Base-by-base conservation (phyloP, 2,113 vertebrate species). In the Pterocles orientalis region DNA sequence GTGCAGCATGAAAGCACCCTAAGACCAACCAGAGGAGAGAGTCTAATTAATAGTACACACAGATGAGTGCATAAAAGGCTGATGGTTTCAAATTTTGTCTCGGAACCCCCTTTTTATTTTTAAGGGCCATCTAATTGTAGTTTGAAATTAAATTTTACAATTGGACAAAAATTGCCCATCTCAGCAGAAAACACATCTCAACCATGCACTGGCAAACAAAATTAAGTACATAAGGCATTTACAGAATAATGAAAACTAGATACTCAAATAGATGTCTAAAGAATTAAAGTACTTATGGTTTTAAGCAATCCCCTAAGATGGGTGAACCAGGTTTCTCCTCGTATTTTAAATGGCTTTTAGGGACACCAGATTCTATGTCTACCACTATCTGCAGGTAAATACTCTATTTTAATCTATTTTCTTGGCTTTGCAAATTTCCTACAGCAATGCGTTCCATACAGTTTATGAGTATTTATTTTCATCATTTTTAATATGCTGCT, bases 71-170 rank as follows among this genome's bases (percentile, higher is more conserved):
- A 56, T 69, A 80, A 34, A 48, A 39, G 33, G 64, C 14, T 69
- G 29, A 29, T 41, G 21, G 13, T 10, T 76, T 43, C n/a, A 54
- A 62, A 86, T 24, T 62, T 58, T 3, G 2, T 23, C 51, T 57
- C n/a, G 85, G 61, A 70, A 66, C 1, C 1, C 1, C 1, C 2
- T 6, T 9, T 3, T 4, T 25, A 36, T 72, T 82, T 70, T 64
- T 26, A 50, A 78, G n/a, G 18, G 8, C 4, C 8, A 15, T 36
- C 17, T 66, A 53, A 53, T 10, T 58, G 8, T 16, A 68, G 16
- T 62, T 66, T 19, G 9, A 83, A 58, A 47, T 48, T 41, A 36
- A 58, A 77, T 80, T 86, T 80, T 54, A 68, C 11, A 51, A 19
- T 10, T 56, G 36, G 28, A 71, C 17, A 83, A 82, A 88, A 80